Evolutionary conservation across 2,113 vertebrate species (phyloP), one percentile per base, ranked within the genome.

Genomic region (Mirounga angustirostris): DNA sequence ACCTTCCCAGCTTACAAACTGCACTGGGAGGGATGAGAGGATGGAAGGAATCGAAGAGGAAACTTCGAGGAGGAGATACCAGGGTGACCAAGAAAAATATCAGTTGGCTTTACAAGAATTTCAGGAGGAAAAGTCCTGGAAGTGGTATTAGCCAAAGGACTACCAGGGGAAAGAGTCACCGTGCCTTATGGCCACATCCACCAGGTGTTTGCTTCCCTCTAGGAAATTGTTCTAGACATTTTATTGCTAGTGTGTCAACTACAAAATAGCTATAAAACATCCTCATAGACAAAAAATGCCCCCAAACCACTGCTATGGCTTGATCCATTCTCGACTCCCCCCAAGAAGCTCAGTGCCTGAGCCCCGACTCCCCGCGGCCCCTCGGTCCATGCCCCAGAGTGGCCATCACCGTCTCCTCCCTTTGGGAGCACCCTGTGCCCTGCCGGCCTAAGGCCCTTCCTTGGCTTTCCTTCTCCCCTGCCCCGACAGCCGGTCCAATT

Each of bases 111-210:
- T 76, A 3, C 19, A 69, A 81, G 65, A 69, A 79, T 56, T 73
- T 63, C 80, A 81, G 80, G 69, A 95, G 40, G 50, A 82, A 84
- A 71, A 76, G 16, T n/a, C 80, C 33, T 21, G 81, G 73, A 50
- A 50, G 30, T 7, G 36, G 30, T n/a, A 56, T 52, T 18, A 93
- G 71, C 40, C 46, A 33, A 59, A 86, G 21, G 43, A 73, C 28
- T 24, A 46, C 9, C 12, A 36, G 67, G 4, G 43, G 61, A 59
- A 26, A 40, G 40, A 26, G 7, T 13, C 65, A 50, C 6, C 4
- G 22, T 36, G 40, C 30, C 54, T 58, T 21, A 24, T 1, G 13
- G 74, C 54, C 30, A 50, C 19, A 43, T 9, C 56, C 46, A 52
- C 56, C 46, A 52, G 58, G 61, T 4, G 7, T 58, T 71, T 61